These are phyloP conservation scores for Synanthedon andrenaeformis DNA, from an alignment of 2,888 invertebrate species.

Conservation along the genomic window DNA sequence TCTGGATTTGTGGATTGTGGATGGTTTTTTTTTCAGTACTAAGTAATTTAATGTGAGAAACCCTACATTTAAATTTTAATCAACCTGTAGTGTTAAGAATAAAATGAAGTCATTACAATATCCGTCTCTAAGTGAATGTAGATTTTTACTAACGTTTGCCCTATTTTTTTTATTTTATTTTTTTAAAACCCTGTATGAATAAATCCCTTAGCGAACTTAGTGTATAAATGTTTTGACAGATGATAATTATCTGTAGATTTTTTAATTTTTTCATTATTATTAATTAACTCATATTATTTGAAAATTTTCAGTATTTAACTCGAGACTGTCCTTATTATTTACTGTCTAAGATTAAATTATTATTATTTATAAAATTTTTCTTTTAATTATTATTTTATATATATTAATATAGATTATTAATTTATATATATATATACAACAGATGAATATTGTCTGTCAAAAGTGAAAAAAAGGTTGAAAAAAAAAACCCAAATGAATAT, in stretches of 20 bases:
- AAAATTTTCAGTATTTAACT: neutral
- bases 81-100: constrained; percentile 28
- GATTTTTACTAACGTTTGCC: neutral
- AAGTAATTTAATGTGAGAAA: too few relatives aligned
- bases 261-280: neutral
- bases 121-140: constrained; percentile 28
- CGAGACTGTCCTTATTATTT: neutral
- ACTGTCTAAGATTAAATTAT: neutral
- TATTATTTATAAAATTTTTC: too few relatives aligned
- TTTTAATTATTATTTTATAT: too few relatives aligned
- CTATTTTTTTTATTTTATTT: constrained; percentile 12
- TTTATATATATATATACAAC: neutral
- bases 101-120: constrained; percentile 24
- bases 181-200: constrained; percentile 54
- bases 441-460: constrained; percentile 31
- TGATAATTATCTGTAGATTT: constrained; percentile 18
- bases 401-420: too few relatives aligned
- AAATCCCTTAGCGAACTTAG: constrained; percentile 64
- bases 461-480: constrained; percentile 21
- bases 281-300: neutral
- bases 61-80: too few relatives aligned
- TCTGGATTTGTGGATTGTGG: too few relatives aligned
- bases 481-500: constrained; percentile 54
- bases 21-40: too few relatives aligned
- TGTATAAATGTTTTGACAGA: constrained; percentile 35